Conservation (phyloP, 2,797 vertebrate species). For the Halcyon smyrnensis region DNA sequence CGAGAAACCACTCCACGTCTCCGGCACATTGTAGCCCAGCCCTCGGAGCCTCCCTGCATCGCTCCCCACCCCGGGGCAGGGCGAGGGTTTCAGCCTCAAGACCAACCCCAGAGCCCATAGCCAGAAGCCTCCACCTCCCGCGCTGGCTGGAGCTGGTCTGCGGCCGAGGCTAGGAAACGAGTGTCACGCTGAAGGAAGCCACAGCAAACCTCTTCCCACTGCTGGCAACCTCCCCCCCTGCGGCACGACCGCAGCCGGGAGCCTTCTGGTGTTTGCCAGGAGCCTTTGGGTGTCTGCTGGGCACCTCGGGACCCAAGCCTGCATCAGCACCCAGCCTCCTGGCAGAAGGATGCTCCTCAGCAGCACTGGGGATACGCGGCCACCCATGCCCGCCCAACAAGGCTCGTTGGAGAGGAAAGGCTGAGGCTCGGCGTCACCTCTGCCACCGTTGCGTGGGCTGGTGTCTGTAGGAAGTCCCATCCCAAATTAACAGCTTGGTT, state of each 20-base stretch:
- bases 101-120: not conserved
- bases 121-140: not conserved
- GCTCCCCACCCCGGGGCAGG: not conserved
- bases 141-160: not conserved
- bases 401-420: not conserved
- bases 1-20: not conserved
- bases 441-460: not conserved
- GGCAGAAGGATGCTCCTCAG: not conserved
- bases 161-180: not conserved
- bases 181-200: not conserved
- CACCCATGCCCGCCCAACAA: fast-evolving
- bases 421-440: not conserved
- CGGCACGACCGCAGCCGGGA: not conserved
- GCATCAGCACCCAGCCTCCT: fast-evolving
- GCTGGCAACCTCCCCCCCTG: not conserved
- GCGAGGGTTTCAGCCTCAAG: not conserved
- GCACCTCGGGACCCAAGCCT: fast-evolving
- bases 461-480: not conserved
- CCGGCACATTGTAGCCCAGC: not conserved
- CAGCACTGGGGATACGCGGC: fast-evolving
- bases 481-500: not conserved
- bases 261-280: fast-evolving
- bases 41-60: not conserved
- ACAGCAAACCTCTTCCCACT: not conserved
- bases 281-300: fast-evolving